phyloP scores from a whole-genome alignment of 2,797 vertebrate genomes.

The Trachurus trachurus region DNA sequence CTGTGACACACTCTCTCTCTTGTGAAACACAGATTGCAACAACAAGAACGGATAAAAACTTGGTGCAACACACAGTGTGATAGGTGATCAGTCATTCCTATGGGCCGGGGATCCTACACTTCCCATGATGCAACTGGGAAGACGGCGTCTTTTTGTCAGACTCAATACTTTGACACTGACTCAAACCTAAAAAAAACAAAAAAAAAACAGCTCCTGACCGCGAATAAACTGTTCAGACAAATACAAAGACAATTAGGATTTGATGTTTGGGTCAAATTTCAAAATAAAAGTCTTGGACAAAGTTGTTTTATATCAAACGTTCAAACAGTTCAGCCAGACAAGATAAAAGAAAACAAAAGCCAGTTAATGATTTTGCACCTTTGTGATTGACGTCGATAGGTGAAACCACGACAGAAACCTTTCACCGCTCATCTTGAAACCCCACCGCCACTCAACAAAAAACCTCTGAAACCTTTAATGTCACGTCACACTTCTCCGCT shows the following conservation, averaged over 20 bases:
- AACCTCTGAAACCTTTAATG: background rate
- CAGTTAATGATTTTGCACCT: too few species aligned
- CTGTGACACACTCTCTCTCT: background rate
- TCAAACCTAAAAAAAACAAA: constrained; percentile 16
- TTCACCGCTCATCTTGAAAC: background rate
- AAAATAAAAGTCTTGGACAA: background rate
- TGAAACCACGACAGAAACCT: too few species aligned
- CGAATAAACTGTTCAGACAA: background rate
- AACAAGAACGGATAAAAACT: background rate
- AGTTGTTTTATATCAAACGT: too few species aligned
- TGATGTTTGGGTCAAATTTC: background rate
- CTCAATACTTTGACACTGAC: background rate
- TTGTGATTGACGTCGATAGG: too few species aligned
- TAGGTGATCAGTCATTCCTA: too few species aligned
- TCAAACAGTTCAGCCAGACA: too few species aligned
- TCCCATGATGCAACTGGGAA: constrained; percentile 13
- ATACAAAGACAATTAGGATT: background rate
- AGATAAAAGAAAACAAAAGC: too few species aligned
- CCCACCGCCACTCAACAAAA: background rate
- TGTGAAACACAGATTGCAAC: background rate
- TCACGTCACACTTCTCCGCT: too few species aligned
- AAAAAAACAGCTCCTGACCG: background rate
- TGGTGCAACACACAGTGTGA: background rate
- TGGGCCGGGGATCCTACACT: constrained; percentile 12
- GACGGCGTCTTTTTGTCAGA: constrained; percentile 9